Base-by-base conservation (phyloP, 92 coral and sea anemone species). In the Plumapathes pennacea region DNA sequence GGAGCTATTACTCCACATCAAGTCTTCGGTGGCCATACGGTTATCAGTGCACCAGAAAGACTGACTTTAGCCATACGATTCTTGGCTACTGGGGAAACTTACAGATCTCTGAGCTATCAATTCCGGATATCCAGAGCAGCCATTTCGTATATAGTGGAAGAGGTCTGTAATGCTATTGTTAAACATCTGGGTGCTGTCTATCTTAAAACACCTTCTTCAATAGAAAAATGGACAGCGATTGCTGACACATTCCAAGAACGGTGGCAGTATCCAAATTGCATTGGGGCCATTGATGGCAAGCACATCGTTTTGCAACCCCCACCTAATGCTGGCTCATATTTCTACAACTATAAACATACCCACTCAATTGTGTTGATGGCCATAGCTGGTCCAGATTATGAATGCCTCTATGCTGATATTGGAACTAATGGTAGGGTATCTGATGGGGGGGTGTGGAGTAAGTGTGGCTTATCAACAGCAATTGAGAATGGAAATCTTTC, bases 271-370 rank as follows among this genome's bases (percentile, higher is more conserved):
- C 75, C 74, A 10, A 65, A 64, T 41, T 65, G 82, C 32, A 27
- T 75, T 53, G 82, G 82, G 14, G 82, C 82, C 37, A 65, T 64
- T n/a, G 75, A 75, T 69, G 68, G 82, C n/a, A 73, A 73, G 60
- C 60, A 65, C 36, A 57, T 75, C 24, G 69, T 66, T 3, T 65
- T 75, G 68, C 61, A 45, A 27, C 51, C 67, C 32, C 69, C 83
- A 5, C 41, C 76, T 7, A 57, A 75, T 46, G 48, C 68, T 32
- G 83, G 76, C 4, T 75, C 75, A n/a, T 38, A 50, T 32, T 74
- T 34, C 11, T 75, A 65, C 38, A 68, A 75, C 45, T 76, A 66
- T 46, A 76, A 76, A 44, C 39, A 58, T 15, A 57, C 50, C 13
- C 61, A 74, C 67, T 63, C 74, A 5, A 54, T 74, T 18, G 81